Evolutionary conservation across 2,797 vertebrate genomes (phyloP), one percentile per base, ranked within the genome.

Genomic region (Platalea minor): DNA sequence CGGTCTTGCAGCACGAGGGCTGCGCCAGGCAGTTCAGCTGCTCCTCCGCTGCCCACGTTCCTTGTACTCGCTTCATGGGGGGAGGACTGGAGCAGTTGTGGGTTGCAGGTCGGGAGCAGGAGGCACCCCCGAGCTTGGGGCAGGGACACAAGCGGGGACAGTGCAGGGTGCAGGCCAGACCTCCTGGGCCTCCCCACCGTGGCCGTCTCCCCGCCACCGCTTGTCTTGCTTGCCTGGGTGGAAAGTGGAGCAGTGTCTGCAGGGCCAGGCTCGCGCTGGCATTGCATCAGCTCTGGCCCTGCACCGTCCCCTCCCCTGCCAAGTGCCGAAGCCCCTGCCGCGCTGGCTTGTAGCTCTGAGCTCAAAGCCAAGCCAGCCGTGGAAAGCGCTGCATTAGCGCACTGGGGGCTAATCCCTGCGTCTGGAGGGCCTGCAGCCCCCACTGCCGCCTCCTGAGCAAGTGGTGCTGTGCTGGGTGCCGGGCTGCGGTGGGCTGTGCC

Each of bases 251-350:
- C 94, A 94, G 95, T 63, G 75, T 83, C 91, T 67, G 91, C 93
- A 76, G 64, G 56, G 82, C 93, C 79, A 45, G 79, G 78, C 85
- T 94, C 5, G 25, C 13, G 13, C 13, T 85, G 89, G 94, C 88
- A 15, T 77, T 51, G 77, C 93, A 87, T 65, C 93, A 95, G 80
- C 84, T 33, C 91, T 95, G 93, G 91, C 95, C 84, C 63, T 7
- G 83, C 93, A 91, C 78, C 5, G 1, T 91, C 67, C 95, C 91
- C 86, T 94, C 74, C 91, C 69, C 90, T 93, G 95, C 94, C 96
- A 94, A 95, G 93, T 80, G 82, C 89, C 9, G 11, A 88, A 95
- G 91, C 94, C 95, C 96, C 95, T 54, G 93, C 95, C 21, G 94
- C 7, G 95, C 84, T 93, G 88, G 86, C 93, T 51, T 33, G 83